Evolutionary conservation across 2,888 invertebrate genomes (phyloP).

Genomic region (Leptopterna dolabrata): DNA sequence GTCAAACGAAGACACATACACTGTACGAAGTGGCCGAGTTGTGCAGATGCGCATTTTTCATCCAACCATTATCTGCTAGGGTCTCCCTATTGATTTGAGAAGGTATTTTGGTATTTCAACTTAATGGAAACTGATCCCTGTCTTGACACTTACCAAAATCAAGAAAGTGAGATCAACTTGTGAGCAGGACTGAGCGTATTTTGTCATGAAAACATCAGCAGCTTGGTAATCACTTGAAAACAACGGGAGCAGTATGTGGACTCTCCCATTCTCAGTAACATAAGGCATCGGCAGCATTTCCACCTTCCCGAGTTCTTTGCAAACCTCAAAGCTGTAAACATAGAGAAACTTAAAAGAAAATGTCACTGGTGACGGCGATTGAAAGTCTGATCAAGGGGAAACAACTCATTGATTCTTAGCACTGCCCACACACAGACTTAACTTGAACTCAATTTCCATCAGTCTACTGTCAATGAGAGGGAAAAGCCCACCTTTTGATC

Average conservation of each 20-base stretch:
- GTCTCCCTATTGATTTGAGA: too few relatives aligned
- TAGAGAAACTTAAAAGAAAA: constrained; percentile 24
- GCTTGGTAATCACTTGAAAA: constrained; percentile 71
- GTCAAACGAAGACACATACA: too few relatives aligned
- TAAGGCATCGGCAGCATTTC: constrained; percentile 93
- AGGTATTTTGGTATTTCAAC: too few relatives aligned
- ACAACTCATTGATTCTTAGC: too few relatives aligned
- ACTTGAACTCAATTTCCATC: neutral
- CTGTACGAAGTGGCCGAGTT: too few relatives aligned
- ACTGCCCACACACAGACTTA: too few relatives aligned
- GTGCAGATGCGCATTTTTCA: too few relatives aligned
- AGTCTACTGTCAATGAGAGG: neutral
- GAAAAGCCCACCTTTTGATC: constrained; percentile 70
- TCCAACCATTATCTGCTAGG: too few relatives aligned
- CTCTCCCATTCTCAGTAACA: constrained; percentile 91
- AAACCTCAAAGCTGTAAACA: constrained; percentile 77
- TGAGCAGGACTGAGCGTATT: constrained; percentile 79
- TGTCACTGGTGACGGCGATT: too few relatives aligned
- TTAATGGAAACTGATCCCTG: too few relatives aligned
- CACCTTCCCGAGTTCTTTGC: constrained; percentile 86
- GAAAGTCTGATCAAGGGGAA: neutral
- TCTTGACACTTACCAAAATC: constrained; percentile 76
- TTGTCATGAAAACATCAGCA: constrained; percentile 76
- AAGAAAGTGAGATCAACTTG: constrained; percentile 83
- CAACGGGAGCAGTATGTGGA: constrained; percentile 81